A percentile compares a stretch with the other conserved stretches of the same genome.
Evolutionary conservation across 2,888 invertebrate genomes (phyloP).

Genomic region (Melanotus villosus): DNA sequence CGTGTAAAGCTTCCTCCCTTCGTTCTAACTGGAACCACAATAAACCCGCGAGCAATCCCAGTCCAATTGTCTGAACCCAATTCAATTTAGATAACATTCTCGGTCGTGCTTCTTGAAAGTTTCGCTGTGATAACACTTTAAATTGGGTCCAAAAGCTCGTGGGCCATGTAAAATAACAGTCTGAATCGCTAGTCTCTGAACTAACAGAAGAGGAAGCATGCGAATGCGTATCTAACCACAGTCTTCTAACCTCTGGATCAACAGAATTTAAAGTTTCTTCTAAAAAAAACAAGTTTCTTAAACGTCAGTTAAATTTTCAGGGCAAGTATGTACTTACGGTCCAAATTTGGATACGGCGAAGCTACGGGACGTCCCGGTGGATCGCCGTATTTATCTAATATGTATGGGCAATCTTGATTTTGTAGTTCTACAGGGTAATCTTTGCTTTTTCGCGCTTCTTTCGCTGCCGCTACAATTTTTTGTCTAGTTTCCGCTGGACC

Average conservation of each 20-base stretch:
- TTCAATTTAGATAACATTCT: slow-evolving; percentile 83
- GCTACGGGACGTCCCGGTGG: slow-evolving; percentile 57
- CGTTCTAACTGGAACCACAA: slow-evolving; percentile 86
- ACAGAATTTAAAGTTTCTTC: slow-evolving; percentile 68
- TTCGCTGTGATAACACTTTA: slow-evolving; percentile 80
- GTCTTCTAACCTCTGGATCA: slow-evolving; percentile 76
- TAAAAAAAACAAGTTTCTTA: too few relatives aligned
- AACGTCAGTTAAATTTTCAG: background rate
- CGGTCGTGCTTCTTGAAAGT: slow-evolving; percentile 82
- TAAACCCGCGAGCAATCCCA: slow-evolving; percentile 81
- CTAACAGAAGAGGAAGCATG: slow-evolving; percentile 77
- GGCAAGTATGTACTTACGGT: slow-evolving; percentile 60
- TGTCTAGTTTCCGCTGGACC: slow-evolving; percentile 77
- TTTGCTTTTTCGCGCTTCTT: slow-evolving; percentile 73
- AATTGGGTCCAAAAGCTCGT: slow-evolving; percentile 87
- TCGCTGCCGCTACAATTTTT: slow-evolving; percentile 77
- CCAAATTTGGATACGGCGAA: slow-evolving; percentile 64
- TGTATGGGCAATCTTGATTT: slow-evolving; percentile 62
- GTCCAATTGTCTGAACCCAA: slow-evolving; percentile 82
- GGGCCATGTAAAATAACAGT: slow-evolving; percentile 78
- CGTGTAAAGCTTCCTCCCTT: slow-evolving; percentile 81
- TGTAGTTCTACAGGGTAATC: slow-evolving; percentile 74
- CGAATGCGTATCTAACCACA: slow-evolving; percentile 80
- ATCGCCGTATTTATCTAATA: slow-evolving; percentile 63
- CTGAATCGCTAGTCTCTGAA: slow-evolving; percentile 73